These are phyloP conservation scores for Aricia agestis DNA, from an alignment of 1,140 invertebrate genomes.

Conservation along the genomic window DNA sequence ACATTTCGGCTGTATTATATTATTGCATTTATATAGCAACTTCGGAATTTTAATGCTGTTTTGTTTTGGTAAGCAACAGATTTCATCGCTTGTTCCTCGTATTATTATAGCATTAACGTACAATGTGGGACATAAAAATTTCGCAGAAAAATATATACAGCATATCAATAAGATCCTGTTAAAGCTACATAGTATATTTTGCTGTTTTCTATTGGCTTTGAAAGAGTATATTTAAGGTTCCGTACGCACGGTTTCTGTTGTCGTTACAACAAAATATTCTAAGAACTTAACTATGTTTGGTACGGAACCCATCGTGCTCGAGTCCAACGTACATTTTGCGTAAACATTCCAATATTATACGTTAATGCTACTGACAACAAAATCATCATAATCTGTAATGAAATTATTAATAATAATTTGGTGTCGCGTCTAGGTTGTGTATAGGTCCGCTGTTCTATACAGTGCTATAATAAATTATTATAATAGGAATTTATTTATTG, in stretches of 20 bases:
- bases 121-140: neutral
- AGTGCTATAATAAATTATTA: conserved; percentile 46
- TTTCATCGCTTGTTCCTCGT: conserved; percentile 42
- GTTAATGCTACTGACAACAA: neutral
- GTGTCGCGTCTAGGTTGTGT: conserved; percentile 49
- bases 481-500: conserved; percentile 57
- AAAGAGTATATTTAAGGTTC: too few relatives aligned
- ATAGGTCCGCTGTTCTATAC: conserved; percentile 41
- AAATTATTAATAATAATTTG: conserved; percentile 7
- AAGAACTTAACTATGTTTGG: too few relatives aligned
- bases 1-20: conserved; percentile 14
- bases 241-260: too few relatives aligned
- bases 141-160: too few relatives aligned
- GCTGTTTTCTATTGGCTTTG: too few relatives aligned
- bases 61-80: conserved; percentile 33
- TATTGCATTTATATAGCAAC: conserved; percentile 64
- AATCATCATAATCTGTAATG: neutral
- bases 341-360: neutral
- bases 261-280: too few relatives aligned
- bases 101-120: conserved; percentile 20
- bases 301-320: too few relatives aligned
- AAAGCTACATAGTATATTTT: too few relatives aligned
- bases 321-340: too few relatives aligned
- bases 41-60: conserved; percentile 46
- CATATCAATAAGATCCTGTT: too few relatives aligned